phyloP scores from a whole-genome alignment of 2,113 vertebrate species.

The Sinocyclocheilus anshuiensis region DNA sequence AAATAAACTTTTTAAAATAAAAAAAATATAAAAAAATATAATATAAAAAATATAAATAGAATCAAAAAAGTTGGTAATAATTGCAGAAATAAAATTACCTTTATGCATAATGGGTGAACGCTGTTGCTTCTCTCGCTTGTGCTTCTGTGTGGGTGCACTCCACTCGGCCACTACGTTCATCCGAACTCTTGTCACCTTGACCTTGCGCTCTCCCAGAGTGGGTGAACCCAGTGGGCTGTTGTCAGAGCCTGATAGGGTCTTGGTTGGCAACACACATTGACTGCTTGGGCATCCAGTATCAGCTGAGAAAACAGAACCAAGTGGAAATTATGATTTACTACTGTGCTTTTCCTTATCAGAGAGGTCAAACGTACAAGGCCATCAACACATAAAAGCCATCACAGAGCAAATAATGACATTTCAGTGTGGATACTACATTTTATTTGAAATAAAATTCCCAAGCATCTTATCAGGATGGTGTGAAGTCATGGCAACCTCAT shows the following conservation, averaged over 20 bases:
- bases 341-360: constrained; percentile 28
- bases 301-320: constrained; percentile 80
- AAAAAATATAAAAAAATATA: no score
- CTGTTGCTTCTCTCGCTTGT: constrained; percentile 85
- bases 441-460: no score
- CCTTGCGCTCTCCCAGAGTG: constrained; percentile 83
- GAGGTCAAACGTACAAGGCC: not conserved
- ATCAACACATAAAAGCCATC: not conserved
- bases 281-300: constrained; percentile 97
- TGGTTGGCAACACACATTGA: constrained; percentile 92
- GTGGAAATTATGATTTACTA: constrained; percentile 53
- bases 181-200: constrained; percentile 88
- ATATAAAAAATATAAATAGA: no score
- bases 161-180: constrained; percentile 79
- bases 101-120: constrained; percentile 77
- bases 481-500: no score
- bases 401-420: not conserved
- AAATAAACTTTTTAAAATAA: no score
- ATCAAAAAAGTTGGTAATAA: not conserved
- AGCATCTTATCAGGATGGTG: no score
- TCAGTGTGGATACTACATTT: no score
- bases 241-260: constrained; percentile 88
- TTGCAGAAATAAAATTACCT: constrained; percentile 66
- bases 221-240: constrained; percentile 83
- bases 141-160: constrained; percentile 69